Evolutionary conservation across 2,888 invertebrate genomes (phyloP).

Genomic region (Drosophila tripunctata): DNA sequence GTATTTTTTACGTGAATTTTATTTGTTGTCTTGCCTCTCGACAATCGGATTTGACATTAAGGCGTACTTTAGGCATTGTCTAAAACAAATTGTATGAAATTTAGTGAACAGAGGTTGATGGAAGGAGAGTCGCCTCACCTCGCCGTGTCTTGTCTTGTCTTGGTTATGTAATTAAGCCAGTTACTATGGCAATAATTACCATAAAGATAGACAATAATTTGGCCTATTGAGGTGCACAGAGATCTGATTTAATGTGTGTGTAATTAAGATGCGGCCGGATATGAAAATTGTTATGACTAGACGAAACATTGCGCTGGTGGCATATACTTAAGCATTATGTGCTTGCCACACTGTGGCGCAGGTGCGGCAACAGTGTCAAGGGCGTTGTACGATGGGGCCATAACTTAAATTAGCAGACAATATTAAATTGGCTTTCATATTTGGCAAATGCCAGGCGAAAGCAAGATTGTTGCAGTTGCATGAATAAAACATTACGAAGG

Average conservation of each 20-base stretch:
- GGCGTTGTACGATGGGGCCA: conserved; percentile 23
- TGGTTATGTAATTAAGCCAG: conserved; percentile 68
- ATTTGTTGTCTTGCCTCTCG: conserved; percentile 28
- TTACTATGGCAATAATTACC: conserved; percentile 62
- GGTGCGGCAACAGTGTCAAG: conserved; percentile 56
- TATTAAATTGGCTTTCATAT: conserved; percentile 31
- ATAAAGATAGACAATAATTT: conserved; percentile 66
- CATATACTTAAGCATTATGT: conserved; percentile 43
- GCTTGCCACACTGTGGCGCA: conserved; percentile 15
- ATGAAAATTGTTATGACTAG: conserved; percentile 59
- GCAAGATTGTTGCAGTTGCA: conserved; percentile 30
- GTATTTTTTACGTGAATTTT: background rate
- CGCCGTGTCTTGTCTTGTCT: conserved; percentile 19
- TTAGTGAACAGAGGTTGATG: background rate
- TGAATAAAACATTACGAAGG: conserved; percentile 78
- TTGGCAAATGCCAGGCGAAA: conserved; percentile 33
- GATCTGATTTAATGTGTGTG: conserved; percentile 22
- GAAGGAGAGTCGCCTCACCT: background rate
- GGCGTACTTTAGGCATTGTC: conserved; percentile 48
- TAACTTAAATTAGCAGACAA: conserved; percentile 35
- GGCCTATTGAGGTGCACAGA: conserved; percentile 41
- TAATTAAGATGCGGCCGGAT: conserved; percentile 65
- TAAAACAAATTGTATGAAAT: conserved; percentile 11
- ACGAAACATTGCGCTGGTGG: conserved; percentile 34
- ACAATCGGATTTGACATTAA: conserved; percentile 63